A percentile compares a stretch with the other conserved stretches of the same genome.
phyloP scores from a whole-genome alignment of 1,140 invertebrate species.

The Tribolium madens region DNA sequence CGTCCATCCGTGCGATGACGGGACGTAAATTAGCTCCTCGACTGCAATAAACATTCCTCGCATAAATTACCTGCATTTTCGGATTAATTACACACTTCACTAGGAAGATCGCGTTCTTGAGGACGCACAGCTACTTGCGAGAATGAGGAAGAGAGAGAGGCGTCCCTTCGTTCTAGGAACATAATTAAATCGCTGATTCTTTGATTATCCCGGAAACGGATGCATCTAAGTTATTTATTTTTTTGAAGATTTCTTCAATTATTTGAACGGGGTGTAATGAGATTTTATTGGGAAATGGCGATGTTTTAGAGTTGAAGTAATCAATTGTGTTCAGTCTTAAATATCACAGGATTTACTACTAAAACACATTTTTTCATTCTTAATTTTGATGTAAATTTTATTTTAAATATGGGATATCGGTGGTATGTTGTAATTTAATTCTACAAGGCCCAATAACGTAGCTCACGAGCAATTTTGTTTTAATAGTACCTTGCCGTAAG shows the following conservation, averaged over 20 bases:
- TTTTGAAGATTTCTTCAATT: slow-evolving; percentile 6
- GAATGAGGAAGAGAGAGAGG: background rate
- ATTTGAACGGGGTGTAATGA: no score
- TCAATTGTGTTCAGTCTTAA: no score
- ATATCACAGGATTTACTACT: no score
- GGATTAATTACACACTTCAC: slow-evolving; percentile 67
- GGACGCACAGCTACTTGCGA: slow-evolving; percentile 25
- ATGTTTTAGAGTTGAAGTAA: no score
- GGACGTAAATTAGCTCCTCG: slow-evolving; percentile 65
- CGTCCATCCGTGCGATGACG: slow-evolving; percentile 62
- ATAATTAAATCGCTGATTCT: slow-evolving; percentile 24
- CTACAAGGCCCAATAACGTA: slow-evolving; percentile 36
- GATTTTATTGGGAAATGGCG: no score
- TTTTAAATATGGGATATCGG: no score
- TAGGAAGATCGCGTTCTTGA: slow-evolving; percentile 54
- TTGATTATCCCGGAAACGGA: background rate
- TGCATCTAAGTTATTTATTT: background rate
- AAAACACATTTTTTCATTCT: no score
- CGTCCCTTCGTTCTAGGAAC: slow-evolving; percentile 3
- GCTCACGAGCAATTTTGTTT: slow-evolving; percentile 44
- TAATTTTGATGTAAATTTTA: no score
- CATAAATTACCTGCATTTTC: slow-evolving; percentile 68
- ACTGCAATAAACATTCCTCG: slow-evolving; percentile 66
- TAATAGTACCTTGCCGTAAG: slow-evolving; percentile 59
- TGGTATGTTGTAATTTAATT: no score